phyloP scores from a whole-genome alignment of 2,888 invertebrate genomes.

The Coleophora flavipennella region DNA sequence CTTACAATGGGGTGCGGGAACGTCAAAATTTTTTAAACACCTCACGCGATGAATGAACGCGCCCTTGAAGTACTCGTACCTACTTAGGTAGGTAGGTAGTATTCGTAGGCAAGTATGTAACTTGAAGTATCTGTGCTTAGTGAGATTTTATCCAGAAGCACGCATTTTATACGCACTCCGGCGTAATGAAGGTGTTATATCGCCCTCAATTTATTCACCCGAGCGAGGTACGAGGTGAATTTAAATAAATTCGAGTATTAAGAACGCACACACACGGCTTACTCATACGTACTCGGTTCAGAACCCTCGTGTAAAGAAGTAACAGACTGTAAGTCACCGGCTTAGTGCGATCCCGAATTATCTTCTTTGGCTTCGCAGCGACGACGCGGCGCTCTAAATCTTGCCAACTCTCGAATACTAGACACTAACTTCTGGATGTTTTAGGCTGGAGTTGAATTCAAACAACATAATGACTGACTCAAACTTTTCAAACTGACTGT shows the following conservation, averaged over 20 bases:
- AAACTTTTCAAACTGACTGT: no score
- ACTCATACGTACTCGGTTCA: background rate
- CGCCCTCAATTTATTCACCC: constrained; percentile 30
- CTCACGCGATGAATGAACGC: no score
- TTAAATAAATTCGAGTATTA: constrained; percentile 48
- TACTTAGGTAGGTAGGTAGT: no score
- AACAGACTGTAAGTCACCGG: constrained; percentile 48
- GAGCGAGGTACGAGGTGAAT: constrained; percentile 43
- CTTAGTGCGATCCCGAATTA: constrained; percentile 50
- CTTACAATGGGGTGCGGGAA: no score
- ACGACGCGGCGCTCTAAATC: constrained; percentile 45
- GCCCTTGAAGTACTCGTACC: no score
- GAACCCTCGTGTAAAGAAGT: constrained; percentile 42
- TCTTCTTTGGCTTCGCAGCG: constrained; percentile 47
- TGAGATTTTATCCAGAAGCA: no score
- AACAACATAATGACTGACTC: no score
- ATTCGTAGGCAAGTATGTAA: no score
- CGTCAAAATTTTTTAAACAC: no score
- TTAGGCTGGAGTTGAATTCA: constrained; percentile 23
- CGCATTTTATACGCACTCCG: no score
- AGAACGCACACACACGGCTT: background rate
- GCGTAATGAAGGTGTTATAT: no score
- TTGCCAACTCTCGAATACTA: constrained; percentile 40
- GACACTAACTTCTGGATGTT: constrained; percentile 34
- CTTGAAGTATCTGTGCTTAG: no score